These are phyloP conservation scores for Rallus crepitans DNA, from an alignment of 2,797 vertebrate genomes.

Conservation along the genomic window DNA sequence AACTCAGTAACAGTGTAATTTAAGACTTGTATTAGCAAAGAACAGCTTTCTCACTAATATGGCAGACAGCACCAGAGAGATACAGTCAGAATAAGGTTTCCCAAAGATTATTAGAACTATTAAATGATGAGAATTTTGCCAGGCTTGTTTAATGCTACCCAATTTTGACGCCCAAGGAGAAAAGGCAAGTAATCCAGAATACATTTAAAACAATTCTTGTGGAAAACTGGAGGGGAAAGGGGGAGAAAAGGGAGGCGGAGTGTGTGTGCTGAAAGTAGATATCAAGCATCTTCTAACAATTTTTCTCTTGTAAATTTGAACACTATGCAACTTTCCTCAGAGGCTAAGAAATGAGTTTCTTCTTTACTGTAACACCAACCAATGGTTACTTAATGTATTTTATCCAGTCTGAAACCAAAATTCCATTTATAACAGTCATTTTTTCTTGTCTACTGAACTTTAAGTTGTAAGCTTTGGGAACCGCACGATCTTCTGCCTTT, in stretches of 20 bases:
- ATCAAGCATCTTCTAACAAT: neutral
- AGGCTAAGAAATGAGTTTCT: neutral
- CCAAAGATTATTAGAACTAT: neutral
- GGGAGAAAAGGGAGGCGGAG: too few relatives aligned
- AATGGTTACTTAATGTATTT: neutral
- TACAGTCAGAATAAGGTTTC: neutral
- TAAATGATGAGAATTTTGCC: neutral
- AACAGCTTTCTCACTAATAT: neutral
- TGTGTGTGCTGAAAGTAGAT: neutral
- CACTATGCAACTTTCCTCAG: neutral
- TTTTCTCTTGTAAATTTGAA: neutral
- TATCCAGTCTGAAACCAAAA: neutral
- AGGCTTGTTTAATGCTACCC: neutral
- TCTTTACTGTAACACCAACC: neutral
- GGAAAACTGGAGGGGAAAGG: neutral
- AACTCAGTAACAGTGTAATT: neutral
- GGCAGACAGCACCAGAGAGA: neutral
- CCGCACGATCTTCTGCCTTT: neutral
- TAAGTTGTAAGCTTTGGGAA: neutral
- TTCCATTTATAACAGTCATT: neutral
- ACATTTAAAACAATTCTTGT: neutral
- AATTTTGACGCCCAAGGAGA: neutral
- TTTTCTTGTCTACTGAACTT: neutral
- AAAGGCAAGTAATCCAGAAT: neutral
- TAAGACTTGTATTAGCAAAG: constrained; percentile 6